Base-by-base conservation (phyloP, 1,140 invertebrate genomes). In the Metopolophium dirhodum region DNA sequence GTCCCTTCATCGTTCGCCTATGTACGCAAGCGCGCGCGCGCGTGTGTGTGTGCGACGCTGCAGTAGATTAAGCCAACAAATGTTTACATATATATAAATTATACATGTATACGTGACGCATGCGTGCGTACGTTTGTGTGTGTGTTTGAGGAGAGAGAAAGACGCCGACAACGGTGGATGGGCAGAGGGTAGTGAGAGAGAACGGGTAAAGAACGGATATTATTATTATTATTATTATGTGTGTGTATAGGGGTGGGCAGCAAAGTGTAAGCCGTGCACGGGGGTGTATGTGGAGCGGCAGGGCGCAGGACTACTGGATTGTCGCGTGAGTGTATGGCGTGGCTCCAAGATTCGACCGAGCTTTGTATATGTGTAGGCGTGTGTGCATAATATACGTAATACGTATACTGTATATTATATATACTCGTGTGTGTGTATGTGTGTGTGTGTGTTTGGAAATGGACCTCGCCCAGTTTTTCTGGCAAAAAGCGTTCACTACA, bases 261-360 rank as follows among this genome's bases (percentile, higher is more conserved):
- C 18, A 23, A 35, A 51, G 30, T 23, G 26, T 51, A 51, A 51
- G 86, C 26, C 23, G 14, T 4, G 18, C 8, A n/a, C 4, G 7
- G n/a, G 23, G 41, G 26, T 7, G 37, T 8, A 86, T 61, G 83
- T 22, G 77, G 9, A 30, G 26, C 9, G 83, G 9, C 23, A 41
- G 3, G 41, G 82, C 45, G 18, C 35, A 30, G 47, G 35, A 35
- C 87, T 35, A 77, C 89, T 90, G 47, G 61, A 91, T 82, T 91
- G 57, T 82, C 90, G 68, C 90, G 45, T 49, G 57, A 77, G 61
- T 82, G 23, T 49, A 35, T 49, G 91, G 91, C 91, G 41, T 3
- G 20, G 77, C 30, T 93, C 91, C 91, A 93, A 93, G 77, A 93
- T 85, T 85, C 77, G 54, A 68, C 54, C 54, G 89, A 37, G 54